Evolutionary conservation across 2,888 invertebrate genomes (phyloP).

Genomic region (Phyto melanocephala): DNA sequence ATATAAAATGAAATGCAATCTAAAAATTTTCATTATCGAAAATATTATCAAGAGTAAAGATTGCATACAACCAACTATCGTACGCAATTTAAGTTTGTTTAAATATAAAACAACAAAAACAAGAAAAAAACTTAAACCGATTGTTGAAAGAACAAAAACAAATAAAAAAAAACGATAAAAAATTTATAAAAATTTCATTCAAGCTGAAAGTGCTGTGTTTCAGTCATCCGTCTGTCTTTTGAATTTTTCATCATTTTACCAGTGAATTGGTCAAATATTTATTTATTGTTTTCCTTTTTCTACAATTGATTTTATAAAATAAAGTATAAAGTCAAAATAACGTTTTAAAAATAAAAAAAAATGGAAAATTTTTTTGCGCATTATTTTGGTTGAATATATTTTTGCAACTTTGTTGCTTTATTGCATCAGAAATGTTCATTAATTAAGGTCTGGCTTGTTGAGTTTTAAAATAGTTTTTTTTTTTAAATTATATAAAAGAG

Average conservation of each 20-base stretch:
- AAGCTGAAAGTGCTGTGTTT: conserved; percentile 9
- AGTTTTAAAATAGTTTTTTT: too few species aligned
- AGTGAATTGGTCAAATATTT: conserved; percentile 46
- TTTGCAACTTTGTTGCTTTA: background rate
- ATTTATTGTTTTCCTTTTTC: background rate
- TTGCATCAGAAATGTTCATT: conserved; percentile 4
- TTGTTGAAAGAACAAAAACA: background rate
- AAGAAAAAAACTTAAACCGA: background rate
- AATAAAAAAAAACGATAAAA: background rate
- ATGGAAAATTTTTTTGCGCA: background rate
- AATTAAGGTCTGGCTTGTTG: background rate
- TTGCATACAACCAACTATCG: background rate
- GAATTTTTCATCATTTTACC: conserved; percentile 25
- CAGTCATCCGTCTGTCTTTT: background rate
- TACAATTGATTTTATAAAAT: conserved; percentile 14
- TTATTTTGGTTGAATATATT: background rate
- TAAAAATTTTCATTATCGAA: conserved; percentile 31
- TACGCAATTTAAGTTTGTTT: conserved; percentile 18
- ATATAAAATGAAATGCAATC: conserved; percentile 42
- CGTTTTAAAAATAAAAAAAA: background rate
- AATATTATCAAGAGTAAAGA: conserved; percentile 40
- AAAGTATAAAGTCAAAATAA: conserved; percentile 13
- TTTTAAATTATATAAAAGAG: too few species aligned
- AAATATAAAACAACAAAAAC: conserved; percentile 12
- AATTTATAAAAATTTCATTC: conserved; percentile 26